Evolutionary conservation across 2,888 invertebrate genomes (phyloP), one percentile per base, ranked within the genome.

Genomic region (Drosophila kuntzei): DNA sequence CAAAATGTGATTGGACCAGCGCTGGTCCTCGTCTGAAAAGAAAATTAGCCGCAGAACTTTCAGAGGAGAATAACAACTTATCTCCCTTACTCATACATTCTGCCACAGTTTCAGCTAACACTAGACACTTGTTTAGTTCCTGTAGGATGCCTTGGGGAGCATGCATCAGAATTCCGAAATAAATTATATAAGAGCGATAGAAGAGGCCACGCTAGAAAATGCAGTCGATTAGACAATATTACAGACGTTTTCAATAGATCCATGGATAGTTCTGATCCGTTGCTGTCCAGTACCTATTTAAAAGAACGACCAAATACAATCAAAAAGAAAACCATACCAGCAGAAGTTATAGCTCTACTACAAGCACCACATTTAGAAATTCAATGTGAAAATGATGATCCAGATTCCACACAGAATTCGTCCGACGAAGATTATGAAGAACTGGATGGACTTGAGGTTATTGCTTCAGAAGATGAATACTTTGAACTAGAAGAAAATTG

Each of bases 101-200:
- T 32, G 32, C 32, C 3, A 32, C 12, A 32, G 32, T 32, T 32
- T 32, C 32, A 32, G 32, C 32, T 32, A 34, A 34, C n/a, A n/a
- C n/a, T n/a, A n/a, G n/a, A n/a, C n/a, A n/a, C n/a, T n/a, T n/a
- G 29, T 16, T 20, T 32, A 22, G 36, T 60, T 4, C 27, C 60
- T 9, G 29, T 51, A 11, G 59, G 59, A n/a, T 46, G 57, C 14
- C n/a, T 57, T 27, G 37, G 37, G 7, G 44, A 60, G 44, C 43
- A 60, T 22, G 60, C 51, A 8, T 60, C 51, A 12, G 60, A 60
- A 51, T 36, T 36, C 16, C 34, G 51, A n/a, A 61, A 53, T 25
- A 43, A 59, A 41, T 14, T 32, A 14, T 58, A 58, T 16, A 59
- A 59, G 8, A 39, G 32, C 18, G 29, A 41, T 41, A 39, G 34